Evolutionary conservation across 1,140 invertebrate species (phyloP).

Genomic region (Sipha flava): DNA sequence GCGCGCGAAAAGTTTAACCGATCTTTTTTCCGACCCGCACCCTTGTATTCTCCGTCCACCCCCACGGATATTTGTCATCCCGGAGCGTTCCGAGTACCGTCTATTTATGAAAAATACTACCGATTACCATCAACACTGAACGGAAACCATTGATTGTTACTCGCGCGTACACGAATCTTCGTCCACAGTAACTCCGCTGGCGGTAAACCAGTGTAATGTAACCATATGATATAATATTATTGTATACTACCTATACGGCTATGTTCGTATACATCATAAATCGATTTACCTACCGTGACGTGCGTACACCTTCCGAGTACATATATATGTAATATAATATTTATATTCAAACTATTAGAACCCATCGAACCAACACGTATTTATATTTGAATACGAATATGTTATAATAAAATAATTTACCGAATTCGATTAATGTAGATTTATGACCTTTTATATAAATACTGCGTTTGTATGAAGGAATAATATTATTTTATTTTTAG

Average conservation of each 20-base stretch:
- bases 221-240: too few relatives aligned
- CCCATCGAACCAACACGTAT: background rate
- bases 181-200: too few relatives aligned
- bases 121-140: background rate
- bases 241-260: background rate
- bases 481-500: too few relatives aligned
- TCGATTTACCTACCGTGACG: background rate
- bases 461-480: too few relatives aligned
- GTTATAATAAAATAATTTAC: too few relatives aligned
- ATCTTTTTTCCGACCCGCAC: background rate
- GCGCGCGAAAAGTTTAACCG: background rate
- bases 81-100: background rate
- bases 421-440: background rate
- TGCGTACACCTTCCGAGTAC: too few relatives aligned
- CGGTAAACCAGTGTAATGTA: too few relatives aligned
- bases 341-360: too few relatives aligned
- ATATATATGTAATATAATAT: too few relatives aligned
- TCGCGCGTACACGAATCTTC: background rate
- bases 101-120: background rate
- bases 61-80: background rate
- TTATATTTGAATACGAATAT: too few relatives aligned
- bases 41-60: background rate
- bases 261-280: background rate
- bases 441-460: background rate
- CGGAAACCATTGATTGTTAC: slow-evolving; percentile 7